Percentiles rank a stretch among this genome's conserved stretches.
These are phyloP conservation scores for Holcopasites calliopsidis DNA, from an alignment of 1,140 invertebrate genomes.

Conservation along the genomic window DNA sequence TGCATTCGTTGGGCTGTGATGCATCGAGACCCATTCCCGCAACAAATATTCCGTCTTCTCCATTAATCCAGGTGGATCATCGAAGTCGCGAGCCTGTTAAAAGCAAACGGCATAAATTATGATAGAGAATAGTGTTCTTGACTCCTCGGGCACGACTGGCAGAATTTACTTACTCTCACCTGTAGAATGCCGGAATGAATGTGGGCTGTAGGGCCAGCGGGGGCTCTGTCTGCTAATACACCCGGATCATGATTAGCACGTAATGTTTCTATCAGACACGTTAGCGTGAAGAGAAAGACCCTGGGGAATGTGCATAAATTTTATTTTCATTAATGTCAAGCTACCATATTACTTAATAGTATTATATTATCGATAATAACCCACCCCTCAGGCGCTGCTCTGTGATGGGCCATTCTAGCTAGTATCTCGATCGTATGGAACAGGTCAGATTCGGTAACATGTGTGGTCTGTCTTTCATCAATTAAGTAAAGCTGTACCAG, in stretches of 20 bases:
- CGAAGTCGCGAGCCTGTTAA: slow-evolving; percentile 90
- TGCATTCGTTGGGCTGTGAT: slow-evolving; percentile 88
- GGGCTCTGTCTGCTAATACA: slow-evolving; percentile 85
- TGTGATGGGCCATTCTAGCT: slow-evolving; percentile 86
- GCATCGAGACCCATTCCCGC: slow-evolving; percentile 96
- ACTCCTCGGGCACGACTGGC: slow-evolving; percentile 15
- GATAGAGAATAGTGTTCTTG: slow-evolving; percentile 6
- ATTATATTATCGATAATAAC: slow-evolving; percentile 66
- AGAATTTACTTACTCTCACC: slow-evolving; percentile 82
- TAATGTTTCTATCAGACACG: slow-evolving; percentile 87
- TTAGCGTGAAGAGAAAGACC: slow-evolving; percentile 80
- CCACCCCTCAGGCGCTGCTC: slow-evolving; percentile 92
- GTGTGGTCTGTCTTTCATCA: slow-evolving; percentile 89
- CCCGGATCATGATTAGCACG: slow-evolving; percentile 86
- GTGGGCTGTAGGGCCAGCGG: slow-evolving; percentile 90
- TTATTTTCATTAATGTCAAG: slow-evolving; percentile 12
- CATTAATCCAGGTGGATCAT: slow-evolving; percentile 95
- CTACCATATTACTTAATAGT: background rate
- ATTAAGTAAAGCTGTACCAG: slow-evolving; percentile 93
- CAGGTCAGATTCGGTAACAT: slow-evolving; percentile 91
- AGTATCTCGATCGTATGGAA: slow-evolving; percentile 92
- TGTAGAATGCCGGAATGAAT: slow-evolving; percentile 95
- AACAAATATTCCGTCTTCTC: slow-evolving; percentile 97
- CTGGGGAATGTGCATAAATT: slow-evolving; percentile 54
- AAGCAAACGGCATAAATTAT: slow-evolving; percentile 31